Evolutionary conservation across 1,140 invertebrate genomes (phyloP).

Genomic region (Amphibalanus amphitrite): DNA sequence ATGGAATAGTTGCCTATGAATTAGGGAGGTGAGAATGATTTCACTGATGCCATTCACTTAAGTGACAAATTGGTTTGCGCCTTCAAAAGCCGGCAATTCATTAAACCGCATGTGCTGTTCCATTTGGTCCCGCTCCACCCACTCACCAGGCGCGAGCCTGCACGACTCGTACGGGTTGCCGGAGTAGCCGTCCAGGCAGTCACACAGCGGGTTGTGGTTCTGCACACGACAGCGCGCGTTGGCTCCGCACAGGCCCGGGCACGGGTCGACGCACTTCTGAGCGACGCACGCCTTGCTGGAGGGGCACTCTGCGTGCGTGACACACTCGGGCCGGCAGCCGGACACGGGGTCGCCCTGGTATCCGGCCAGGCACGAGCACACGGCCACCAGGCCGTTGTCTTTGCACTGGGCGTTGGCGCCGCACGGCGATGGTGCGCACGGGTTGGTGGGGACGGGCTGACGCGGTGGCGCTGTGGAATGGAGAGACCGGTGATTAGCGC

Average conservation of each 20-base stretch:
- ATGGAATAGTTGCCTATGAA: too few species aligned
- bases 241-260: conserved; percentile 24
- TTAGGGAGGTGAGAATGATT: too few species aligned
- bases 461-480: conserved; percentile 36
- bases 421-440: conserved; percentile 52
- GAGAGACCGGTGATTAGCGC: too few species aligned
- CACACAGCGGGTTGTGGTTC: conserved; percentile 22
- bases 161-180: conserved; percentile 24
- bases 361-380: conserved; percentile 16
- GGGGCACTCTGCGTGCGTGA: conserved; percentile 58
- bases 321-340: conserved; percentile 47
- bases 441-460: conserved; percentile 29
- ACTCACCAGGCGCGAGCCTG: conserved; percentile 6
- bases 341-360: conserved; percentile 13
- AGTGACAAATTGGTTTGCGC: too few species aligned
- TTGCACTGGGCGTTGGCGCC: conserved; percentile 16
- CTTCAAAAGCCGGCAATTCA: too few species aligned
- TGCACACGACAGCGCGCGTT: conserved; percentile 21
- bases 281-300: conserved; percentile 50
- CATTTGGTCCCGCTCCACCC: too few species aligned
- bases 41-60: too few species aligned
- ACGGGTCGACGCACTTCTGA: conserved; percentile 54
- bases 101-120: too few species aligned
- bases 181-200: conserved; percentile 21
- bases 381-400: conserved; percentile 15